Percentiles rank a stretch among this genome's conserved stretches.
These are phyloP conservation scores for Argyrosomus regius DNA, from an alignment of 2,797 vertebrate genomes.

Conservation along the genomic window DNA sequence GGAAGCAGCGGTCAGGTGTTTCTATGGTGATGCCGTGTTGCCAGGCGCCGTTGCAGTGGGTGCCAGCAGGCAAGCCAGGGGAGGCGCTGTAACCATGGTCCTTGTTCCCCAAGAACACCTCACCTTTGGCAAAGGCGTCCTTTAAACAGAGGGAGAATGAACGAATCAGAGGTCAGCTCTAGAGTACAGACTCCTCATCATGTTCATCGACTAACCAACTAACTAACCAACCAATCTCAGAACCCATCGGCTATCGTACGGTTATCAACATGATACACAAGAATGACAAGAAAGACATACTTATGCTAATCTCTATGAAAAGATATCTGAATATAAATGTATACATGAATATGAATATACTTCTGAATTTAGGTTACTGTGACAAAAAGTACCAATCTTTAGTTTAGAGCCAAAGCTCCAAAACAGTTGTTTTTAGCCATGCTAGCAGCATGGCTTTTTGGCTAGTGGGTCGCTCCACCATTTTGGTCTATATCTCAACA, in stretches of 20 bases:
- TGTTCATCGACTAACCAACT: too few species aligned
- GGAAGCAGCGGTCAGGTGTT: conserved; percentile 91
- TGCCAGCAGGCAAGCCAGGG: conserved; percentile 83
- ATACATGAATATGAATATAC: too few species aligned
- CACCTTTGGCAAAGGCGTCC: conserved; percentile 94
- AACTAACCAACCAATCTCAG: background rate
- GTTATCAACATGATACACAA: too few species aligned
- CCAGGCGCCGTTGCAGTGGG: conserved; percentile 88
- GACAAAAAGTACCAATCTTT: background rate
- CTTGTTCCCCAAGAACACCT: conserved; percentile 90
- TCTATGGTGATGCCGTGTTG: conserved; percentile 89
- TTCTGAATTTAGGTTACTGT: background rate
- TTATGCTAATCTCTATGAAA: too few species aligned
- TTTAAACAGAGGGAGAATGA: conserved; percentile 49
- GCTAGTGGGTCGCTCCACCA: too few species aligned
- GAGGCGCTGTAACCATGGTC: conserved; percentile 86
- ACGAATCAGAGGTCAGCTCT: background rate
- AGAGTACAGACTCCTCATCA: background rate
- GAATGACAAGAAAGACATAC: too few species aligned
- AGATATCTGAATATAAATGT: too few species aligned
- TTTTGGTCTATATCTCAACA: too few species aligned
- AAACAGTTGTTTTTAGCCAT: background rate
- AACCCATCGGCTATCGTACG: too few species aligned
- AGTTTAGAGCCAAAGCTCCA: background rate
- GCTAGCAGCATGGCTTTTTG: background rate